phyloP scores from a whole-genome alignment of 2,113 vertebrate species.

The Hipposideros armiger region DNA sequence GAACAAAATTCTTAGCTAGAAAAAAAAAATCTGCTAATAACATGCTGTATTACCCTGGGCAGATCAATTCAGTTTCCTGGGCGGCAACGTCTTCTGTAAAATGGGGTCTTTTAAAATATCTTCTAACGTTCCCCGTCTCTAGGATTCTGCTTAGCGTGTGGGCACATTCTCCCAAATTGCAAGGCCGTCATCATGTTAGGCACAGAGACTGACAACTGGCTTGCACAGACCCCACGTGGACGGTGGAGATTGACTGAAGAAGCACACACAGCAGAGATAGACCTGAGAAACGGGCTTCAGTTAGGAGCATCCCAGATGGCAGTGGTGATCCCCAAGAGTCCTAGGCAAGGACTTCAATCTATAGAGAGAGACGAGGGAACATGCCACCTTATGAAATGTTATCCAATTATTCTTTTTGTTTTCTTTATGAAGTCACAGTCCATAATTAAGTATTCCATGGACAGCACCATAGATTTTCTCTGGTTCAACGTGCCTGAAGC shows the following conservation, averaged over 20 bases:
- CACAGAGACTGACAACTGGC: not conserved
- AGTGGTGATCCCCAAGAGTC: not conserved
- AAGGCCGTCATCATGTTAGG: not conserved
- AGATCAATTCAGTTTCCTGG: not conserved
- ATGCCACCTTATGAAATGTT: not conserved
- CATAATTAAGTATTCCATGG: no score
- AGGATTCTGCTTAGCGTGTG: not conserved
- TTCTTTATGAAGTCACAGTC: not conserved
- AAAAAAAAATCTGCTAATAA: not conserved
- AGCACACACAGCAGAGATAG: rapidly evolving
- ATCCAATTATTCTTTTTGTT: not conserved
- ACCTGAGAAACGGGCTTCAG: not conserved
- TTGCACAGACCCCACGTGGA: rapidly evolving
- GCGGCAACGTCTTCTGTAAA: not conserved
- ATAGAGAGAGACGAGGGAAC: not conserved
- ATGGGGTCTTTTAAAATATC: not conserved
- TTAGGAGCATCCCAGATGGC: rapidly evolving
- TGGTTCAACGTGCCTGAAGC: not conserved
- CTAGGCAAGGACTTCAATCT: not conserved
- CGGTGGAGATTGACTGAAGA: not conserved
- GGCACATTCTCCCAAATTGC: not conserved
- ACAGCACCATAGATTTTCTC: not conserved
- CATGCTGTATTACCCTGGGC: not conserved
- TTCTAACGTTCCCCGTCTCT: not conserved
- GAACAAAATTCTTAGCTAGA: not conserved